A percentile compares a stretch with the other conserved stretches of the same genome.
These are phyloP conservation scores for Polyergus mexicanus DNA, from an alignment of 1,140 invertebrate species.

Conservation along the genomic window DNA sequence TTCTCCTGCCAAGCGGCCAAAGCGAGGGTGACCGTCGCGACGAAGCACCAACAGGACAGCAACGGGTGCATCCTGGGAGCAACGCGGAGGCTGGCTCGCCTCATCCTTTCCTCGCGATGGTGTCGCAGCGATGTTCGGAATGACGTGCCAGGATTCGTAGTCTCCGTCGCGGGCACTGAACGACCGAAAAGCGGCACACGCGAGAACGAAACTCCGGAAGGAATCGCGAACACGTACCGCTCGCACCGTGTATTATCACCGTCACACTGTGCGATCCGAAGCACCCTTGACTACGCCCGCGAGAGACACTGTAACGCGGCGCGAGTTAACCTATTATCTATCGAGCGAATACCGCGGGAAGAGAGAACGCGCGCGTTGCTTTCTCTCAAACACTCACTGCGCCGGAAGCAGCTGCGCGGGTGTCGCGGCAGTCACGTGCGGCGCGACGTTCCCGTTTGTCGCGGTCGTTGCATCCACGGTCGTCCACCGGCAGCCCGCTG, in stretches of 20 bases:
- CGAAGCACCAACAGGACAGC: constrained; percentile 75
- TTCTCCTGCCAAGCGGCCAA: constrained; percentile 93
- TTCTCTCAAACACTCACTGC: constrained; percentile 69
- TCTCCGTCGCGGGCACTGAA: constrained; percentile 43
- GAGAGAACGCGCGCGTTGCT: constrained; percentile 55
- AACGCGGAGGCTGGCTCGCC: constrained; percentile 65
- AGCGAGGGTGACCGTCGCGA: constrained; percentile 76
- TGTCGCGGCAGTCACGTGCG: constrained; percentile 71
- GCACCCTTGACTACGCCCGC: constrained; percentile 30
- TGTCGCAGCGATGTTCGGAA: constrained; percentile 43
- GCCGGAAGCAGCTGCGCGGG: constrained; percentile 71
- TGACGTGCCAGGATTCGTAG: constrained; percentile 70
- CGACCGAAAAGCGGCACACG: constrained; percentile 50
- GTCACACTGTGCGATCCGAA: constrained; percentile 56
- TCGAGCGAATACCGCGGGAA: neutral
- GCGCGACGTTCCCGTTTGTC: constrained; percentile 54
- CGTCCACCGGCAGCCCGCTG: constrained; percentile 63
- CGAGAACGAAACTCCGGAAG: constrained; percentile 1
- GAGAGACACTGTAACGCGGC: neutral
- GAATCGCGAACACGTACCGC: constrained; percentile 10
- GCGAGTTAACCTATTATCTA: neutral
- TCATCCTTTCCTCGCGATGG: constrained; percentile 70
- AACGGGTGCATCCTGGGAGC: constrained; percentile 69
- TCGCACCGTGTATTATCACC: constrained; percentile 44
- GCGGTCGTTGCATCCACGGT: constrained; percentile 61